These are phyloP conservation scores for Leptogaster cylindrica DNA, from an alignment of 2,888 invertebrate species.

Conservation along the genomic window DNA sequence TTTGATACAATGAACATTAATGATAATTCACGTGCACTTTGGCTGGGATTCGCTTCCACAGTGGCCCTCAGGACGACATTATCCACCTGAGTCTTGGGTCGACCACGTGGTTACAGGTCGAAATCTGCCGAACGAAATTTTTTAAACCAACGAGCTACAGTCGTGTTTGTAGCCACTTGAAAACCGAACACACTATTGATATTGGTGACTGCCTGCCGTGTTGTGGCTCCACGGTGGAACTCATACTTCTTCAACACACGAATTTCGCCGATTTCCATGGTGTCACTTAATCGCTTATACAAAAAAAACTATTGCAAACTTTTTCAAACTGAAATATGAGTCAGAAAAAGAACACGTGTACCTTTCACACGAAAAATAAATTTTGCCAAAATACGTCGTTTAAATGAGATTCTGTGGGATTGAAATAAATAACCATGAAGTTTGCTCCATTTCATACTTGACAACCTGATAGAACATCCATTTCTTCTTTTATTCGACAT, in stretches of 20 bases:
- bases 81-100: constrained; percentile 4
- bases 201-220: background rate
- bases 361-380: background rate
- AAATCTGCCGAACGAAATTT: background rate
- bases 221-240: background rate
- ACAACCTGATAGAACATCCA: background rate
- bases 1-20: background rate
- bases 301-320: too few relatives aligned
- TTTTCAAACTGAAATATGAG: background rate
- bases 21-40: constrained; percentile 8
- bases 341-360: background rate
- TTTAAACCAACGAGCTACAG: background rate
- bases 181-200: background rate
- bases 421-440: background rate
- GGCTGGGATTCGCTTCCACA: background rate
- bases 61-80: background rate
- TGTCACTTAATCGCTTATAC: too few relatives aligned
- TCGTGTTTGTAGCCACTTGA: constrained; percentile 9
- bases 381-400: background rate
- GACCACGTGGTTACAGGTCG: constrained; percentile 3
- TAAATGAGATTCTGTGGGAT: background rate
- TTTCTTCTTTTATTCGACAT: too few relatives aligned
- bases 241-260: background rate
- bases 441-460: background rate
- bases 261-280: background rate